Percentiles rank a stretch among this genome's conserved stretches.
phyloP scores from a whole-genome alignment of 1,140 invertebrate genomes.

The Ceratina japonica region DNA sequence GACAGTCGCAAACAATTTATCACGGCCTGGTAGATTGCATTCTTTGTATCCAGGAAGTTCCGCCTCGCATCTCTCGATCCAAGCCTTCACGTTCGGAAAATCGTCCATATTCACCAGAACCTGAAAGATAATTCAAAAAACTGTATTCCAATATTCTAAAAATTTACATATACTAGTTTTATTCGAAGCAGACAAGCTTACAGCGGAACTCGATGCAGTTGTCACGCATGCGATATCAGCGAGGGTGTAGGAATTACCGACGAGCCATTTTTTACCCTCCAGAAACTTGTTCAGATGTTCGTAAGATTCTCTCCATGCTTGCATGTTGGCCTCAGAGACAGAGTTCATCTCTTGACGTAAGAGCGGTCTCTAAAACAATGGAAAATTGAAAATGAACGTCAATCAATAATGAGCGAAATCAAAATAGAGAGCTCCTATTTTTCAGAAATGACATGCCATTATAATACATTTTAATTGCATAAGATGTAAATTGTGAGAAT shows the following conservation, averaged over 20 bases:
- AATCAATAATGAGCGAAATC: too few species aligned
- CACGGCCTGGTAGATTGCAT: slow-evolving; percentile 31
- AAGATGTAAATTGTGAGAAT: too few species aligned
- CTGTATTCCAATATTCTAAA: too few species aligned
- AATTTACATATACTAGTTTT: background rate
- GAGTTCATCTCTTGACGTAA: fast-evolving
- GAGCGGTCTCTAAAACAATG: slow-evolving; percentile 6
- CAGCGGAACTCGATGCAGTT: slow-evolving; percentile 13
- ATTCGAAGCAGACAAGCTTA: slow-evolving; percentile 19
- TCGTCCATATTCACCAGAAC: slow-evolving; percentile 40
- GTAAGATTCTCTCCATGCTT: background rate
- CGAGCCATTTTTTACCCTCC: slow-evolving; percentile 62
- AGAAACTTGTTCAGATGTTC: slow-evolving; percentile 37
- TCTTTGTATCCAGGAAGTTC: slow-evolving; percentile 55
- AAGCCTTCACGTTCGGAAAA: slow-evolving; percentile 57
- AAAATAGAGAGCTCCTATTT: background rate
- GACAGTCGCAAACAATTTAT: background rate
- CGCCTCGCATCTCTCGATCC: slow-evolving; percentile 55
- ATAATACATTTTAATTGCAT: background rate
- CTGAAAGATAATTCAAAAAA: slow-evolving; percentile 17
- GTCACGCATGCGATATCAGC: slow-evolving; percentile 62
- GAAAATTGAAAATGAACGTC: background rate
- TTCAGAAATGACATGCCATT: background rate
- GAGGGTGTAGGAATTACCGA: slow-evolving; percentile 62
- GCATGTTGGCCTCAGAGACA: background rate